Evolutionary conservation across 1,140 invertebrate species (phyloP), one percentile per base, ranked within the genome.

Genomic region (Drosophila punjabiensis): DNA sequence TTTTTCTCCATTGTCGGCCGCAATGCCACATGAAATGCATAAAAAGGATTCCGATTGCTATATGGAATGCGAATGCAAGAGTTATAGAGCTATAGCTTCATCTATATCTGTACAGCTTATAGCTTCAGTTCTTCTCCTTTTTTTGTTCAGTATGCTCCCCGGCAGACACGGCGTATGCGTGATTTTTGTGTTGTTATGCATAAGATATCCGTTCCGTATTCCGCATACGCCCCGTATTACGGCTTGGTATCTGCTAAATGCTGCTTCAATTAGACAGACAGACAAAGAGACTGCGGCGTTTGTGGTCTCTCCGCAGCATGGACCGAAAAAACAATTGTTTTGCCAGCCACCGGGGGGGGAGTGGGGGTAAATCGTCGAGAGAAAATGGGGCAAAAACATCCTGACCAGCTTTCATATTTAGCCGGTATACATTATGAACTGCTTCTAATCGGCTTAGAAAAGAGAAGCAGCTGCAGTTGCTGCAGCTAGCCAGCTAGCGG

Each of bases 361-460:
- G 53, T 37, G 53, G 53, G 24, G 53, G 39, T 10, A n/a, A 50
- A 55, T 56, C 20, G 53, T 37, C n/a, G 20, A 32, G 20, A 32
- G 66, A 58, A 39, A 58, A 58, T 58, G 55, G 52, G 18, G 32
- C 28, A 13, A 41, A 41, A 35, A 50, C 62, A 59, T 69, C 71
- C 70, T 64, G 67, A 56, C 35, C 71, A 76, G 74, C 60, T 84
- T 74, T 88, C 68, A 79, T 81, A 85, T 88, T 88, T 89, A 81
- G 63, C 84, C 87, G 56, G 56, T 79, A 70, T 66, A 73, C 77
- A 89, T 89, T 89, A 89, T 89, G 79, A 90, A 89, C 74, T 81
- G 67, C 50, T 85, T 81, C 81, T 89, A 89, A 89, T 79, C 85
- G 86, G 79, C 85, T 89, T 89, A 90, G 73, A 56, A 71, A 65